Conservation (phyloP, 92 coral and sea anemone species). For the Diadumene lineata region DNA sequence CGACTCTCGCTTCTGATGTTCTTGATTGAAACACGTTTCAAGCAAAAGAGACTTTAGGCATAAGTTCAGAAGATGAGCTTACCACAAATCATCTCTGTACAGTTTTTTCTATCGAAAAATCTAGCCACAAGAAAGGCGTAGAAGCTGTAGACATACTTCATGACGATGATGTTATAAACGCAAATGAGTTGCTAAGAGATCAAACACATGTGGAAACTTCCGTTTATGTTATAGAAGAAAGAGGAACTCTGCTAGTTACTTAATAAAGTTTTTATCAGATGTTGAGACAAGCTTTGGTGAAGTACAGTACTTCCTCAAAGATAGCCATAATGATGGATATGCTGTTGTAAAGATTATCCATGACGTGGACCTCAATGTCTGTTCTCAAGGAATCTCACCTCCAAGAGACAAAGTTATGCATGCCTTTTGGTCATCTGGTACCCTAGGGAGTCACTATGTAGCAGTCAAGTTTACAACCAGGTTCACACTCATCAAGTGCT, state of each 20-base stretch:
- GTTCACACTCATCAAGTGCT: conserved; percentile 41
- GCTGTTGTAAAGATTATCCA: conserved; percentile 44
- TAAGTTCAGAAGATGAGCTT: too few species aligned
- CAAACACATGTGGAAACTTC: too few species aligned
- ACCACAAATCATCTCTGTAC: too few species aligned
- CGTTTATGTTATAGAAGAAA: conserved; percentile 47
- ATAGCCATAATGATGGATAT: conserved; percentile 37
- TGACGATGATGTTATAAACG: too few species aligned
- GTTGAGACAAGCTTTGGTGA: conserved; percentile 42
- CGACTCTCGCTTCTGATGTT: too few species aligned
- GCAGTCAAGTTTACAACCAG: conserved; percentile 51
- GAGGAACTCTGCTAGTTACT: conserved; percentile 55
- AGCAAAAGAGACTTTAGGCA: too few species aligned
- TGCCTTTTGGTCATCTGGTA: conserved; percentile 45
- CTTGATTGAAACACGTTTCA: too few species aligned
- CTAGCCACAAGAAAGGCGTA: too few species aligned
- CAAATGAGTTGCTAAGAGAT: too few species aligned
- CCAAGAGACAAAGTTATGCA: conserved; percentile 53
- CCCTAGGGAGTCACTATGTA: conserved; percentile 46
- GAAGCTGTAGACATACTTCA: too few species aligned
- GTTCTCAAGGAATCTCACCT: conserved; percentile 30
- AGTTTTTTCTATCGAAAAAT: too few species aligned
- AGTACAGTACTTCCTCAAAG: conserved; percentile 52
- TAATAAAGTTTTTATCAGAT: conserved; percentile 35
- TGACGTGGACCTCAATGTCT: conserved; percentile 44